Evolutionary conservation across 1,140 invertebrate genomes (phyloP), one percentile per base, ranked within the genome.

Genomic region (Neodiprion pinetum): DNA sequence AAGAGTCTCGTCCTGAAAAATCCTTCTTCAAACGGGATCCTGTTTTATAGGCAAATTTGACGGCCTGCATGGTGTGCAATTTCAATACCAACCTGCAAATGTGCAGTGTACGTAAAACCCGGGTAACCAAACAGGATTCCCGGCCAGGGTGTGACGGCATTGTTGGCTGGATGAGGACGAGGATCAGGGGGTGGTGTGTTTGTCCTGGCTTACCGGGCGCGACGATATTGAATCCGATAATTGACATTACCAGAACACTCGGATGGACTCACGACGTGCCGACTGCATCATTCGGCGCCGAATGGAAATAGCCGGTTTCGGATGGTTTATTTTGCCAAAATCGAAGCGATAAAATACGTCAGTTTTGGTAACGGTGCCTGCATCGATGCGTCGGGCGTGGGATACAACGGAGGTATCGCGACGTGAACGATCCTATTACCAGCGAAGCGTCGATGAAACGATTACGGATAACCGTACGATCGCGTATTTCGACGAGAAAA

Each of bases 151-250:
- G 53, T 61, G 53, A 12, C 53, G 11, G n/a, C 53, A 61, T 61
- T 61, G 53, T 61, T 61, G 53, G 11, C 53, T 5, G 53, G 53
- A 14, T 7, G 53, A 17, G 11, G 53, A 61, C 5, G 53, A 61
- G 53, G 53, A 14, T 4, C 85, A 87, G 87, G 86, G 85, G 84
- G 84, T 40, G 28, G 28, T 40, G 86, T 87, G 86, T 87, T 87
- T 87, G 85, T 87, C 85, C 83, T 87, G 86, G 86, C 86, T 88
- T 87, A 88, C 85, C 85, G 78, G 85, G 84, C 83, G 85, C 84
- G 85, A 81, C 83, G 86, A 87, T 86, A 87, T 87, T 87, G 86
- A 87, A 88, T 88, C 86, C 85, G 85, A 88, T 88, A 88, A 87
- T 88, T 86, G 86, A 86, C 84, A 86, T 85, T 85, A 83, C 65